A percentile compares a stretch with the other conserved stretches of the same genome.
These are phyloP conservation scores for Achatina immaculata DNA, from an alignment of 1,140 invertebrate genomes.

Conservation along the genomic window DNA sequence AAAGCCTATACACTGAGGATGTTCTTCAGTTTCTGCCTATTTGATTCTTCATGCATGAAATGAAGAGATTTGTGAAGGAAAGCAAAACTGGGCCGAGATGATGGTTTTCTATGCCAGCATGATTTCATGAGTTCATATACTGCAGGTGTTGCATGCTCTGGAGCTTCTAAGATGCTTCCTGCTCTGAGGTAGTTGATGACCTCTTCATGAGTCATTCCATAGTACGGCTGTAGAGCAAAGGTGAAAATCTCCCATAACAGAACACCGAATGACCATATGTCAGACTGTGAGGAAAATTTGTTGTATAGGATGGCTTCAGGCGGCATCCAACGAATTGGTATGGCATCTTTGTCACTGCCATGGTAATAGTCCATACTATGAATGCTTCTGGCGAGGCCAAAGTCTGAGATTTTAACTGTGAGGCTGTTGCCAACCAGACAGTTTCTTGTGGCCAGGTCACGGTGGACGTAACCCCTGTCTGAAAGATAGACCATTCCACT, in stretches of 20 bases:
- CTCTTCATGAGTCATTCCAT: constrained; percentile 91
- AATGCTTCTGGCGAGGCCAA: constrained; percentile 96
- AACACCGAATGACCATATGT: constrained; percentile 98
- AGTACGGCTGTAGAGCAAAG: constrained; percentile 94
- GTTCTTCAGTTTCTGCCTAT: constrained; percentile 46
- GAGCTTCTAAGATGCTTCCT: constrained; percentile 90
- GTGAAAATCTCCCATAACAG: constrained; percentile 98
- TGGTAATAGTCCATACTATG: constrained; percentile 85
- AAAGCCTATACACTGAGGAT: not conserved
- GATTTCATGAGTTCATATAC: constrained; percentile 94
- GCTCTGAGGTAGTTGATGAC: constrained; percentile 96
- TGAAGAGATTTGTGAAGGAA: constrained; percentile 54
- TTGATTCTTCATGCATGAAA: constrained; percentile 52
- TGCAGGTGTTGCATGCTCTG: constrained; percentile 89
- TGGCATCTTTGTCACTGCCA: constrained; percentile 72
- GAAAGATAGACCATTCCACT: constrained; percentile 96
- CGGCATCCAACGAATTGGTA: constrained; percentile 87
- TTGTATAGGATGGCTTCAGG: constrained; percentile 97
- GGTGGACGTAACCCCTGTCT: constrained; percentile 75
- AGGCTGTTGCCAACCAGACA: constrained; percentile 87
- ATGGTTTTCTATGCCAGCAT: constrained; percentile 91
- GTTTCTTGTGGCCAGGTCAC: constrained; percentile 94
- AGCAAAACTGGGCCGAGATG: constrained; percentile 84
- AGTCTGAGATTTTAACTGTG: constrained; percentile 96
- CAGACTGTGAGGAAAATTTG: constrained; percentile 95